Evolutionary conservation across 2,797 vertebrate genomes (phyloP).

Genomic region (Spondyliosoma cantharus): DNA sequence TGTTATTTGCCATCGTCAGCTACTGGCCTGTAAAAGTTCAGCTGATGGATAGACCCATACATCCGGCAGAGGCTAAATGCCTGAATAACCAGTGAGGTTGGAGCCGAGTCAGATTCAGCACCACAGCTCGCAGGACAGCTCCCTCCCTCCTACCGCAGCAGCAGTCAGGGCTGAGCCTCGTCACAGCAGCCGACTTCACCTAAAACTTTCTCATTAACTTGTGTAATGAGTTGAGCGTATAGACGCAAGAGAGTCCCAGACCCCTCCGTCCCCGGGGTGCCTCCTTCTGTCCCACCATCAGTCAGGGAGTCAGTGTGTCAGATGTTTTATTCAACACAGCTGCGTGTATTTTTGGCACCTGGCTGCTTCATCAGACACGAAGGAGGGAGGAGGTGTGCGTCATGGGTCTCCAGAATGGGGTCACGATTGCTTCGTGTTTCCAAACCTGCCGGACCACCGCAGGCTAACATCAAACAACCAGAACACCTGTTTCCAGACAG

Average conservation of each 20-base stretch:
- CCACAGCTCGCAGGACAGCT: constrained; percentile 54
- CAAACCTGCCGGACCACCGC: constrained; percentile 62
- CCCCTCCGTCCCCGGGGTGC: constrained; percentile 45
- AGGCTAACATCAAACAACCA: constrained; percentile 76
- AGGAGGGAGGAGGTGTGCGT: neutral
- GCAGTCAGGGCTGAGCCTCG: neutral
- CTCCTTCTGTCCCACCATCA: constrained; percentile 72
- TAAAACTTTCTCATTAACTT: constrained; percentile 71
- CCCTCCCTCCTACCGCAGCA: constrained; percentile 17
- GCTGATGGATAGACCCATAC: neutral
- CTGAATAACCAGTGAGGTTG: constrained; percentile 8
- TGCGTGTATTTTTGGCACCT: constrained; percentile 73
- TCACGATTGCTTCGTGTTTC: constrained; percentile 67
- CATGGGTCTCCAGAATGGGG: constrained; percentile 61
- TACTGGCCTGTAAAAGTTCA: neutral
- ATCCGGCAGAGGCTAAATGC: constrained; percentile 10
- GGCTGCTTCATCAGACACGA: constrained; percentile 57
- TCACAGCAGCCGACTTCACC: constrained; percentile 19
- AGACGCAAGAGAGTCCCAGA: constrained; percentile 40
- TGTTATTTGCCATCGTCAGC: neutral
- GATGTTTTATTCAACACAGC: constrained; percentile 78
- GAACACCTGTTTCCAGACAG: constrained; percentile 78
- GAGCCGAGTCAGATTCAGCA: constrained; percentile 46
- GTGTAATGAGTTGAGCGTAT: constrained; percentile 66
- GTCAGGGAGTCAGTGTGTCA: constrained; percentile 76